Percentiles rank a stretch among this genome's conserved stretches.
Conservation (phyloP, 2,797 vertebrate genomes). For the Neosilurus mollespiculum region DNA sequence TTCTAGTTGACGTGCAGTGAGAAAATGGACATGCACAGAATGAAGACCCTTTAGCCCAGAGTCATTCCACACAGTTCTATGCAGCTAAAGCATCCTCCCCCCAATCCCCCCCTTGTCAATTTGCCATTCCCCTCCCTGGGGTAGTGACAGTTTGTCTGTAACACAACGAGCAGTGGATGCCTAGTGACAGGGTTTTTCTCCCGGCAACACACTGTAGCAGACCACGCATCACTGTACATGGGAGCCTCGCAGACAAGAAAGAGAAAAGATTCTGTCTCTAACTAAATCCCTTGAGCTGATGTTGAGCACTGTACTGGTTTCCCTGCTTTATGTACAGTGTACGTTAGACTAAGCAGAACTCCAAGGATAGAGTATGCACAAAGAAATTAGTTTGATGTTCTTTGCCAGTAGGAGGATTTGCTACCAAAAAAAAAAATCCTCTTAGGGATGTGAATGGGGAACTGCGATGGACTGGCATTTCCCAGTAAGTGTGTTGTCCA, state of each 20-base stretch:
- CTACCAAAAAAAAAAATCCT: not conserved
- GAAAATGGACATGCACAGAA: not conserved
- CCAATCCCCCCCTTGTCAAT: slow-evolving; percentile 61
- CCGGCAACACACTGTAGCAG: slow-evolving; percentile 27
- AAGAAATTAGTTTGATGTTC: not conserved
- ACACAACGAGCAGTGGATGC: slow-evolving; percentile 37
- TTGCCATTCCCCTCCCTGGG: slow-evolving; percentile 55
- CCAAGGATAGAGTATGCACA: not conserved
- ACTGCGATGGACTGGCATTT: not conserved
- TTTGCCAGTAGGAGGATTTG: not conserved
- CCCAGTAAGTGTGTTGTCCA: not conserved
- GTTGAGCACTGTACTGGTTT: not conserved
- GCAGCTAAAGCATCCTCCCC: slow-evolving; percentile 48
- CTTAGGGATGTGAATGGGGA: not conserved
- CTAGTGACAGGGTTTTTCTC: slow-evolving; percentile 48
- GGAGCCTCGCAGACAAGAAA: slow-evolving; percentile 2
- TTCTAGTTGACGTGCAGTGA: not conserved
- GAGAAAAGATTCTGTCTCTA: slow-evolving; percentile 11
- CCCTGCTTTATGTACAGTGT: not conserved
- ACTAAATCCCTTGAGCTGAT: not conserved
- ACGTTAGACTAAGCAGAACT: not conserved
- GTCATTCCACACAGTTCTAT: slow-evolving; percentile 54
- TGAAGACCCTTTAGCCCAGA: slow-evolving; percentile 54
- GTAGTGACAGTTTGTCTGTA: slow-evolving; percentile 51
- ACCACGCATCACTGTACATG: slow-evolving; percentile 23